A percentile compares a stretch with the other conserved stretches of the same genome.
These are phyloP conservation scores for Ligdia adustata DNA, from an alignment of 2,888 invertebrate genomes.

Conservation along the genomic window DNA sequence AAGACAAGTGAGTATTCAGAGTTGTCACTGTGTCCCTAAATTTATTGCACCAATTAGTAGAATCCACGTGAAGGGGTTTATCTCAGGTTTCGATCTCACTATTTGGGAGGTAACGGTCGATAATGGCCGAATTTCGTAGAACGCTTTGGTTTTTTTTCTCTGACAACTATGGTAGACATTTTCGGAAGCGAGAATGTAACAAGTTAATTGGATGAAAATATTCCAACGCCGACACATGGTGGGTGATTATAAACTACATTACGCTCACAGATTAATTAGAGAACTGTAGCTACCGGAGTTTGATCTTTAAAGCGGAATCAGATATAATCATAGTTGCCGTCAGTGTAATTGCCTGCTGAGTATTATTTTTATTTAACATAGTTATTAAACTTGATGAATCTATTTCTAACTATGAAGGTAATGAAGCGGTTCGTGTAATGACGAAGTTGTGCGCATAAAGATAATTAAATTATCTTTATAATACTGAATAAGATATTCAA, in stretches of 20 bases:
- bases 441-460: slow-evolving; percentile 13
- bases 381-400: slow-evolving; percentile 31
- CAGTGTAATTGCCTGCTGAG: slow-evolving; percentile 41
- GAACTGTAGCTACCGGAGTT: slow-evolving; percentile 55
- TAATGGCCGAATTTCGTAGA: slow-evolving; percentile 79
- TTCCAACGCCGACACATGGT: slow-evolving; percentile 64
- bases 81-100: slow-evolving; percentile 68
- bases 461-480: slow-evolving; percentile 23
- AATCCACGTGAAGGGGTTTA: slow-evolving; percentile 75
- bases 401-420: slow-evolving; percentile 28
- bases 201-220: slow-evolving; percentile 80
- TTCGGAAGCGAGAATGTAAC: slow-evolving; percentile 81
- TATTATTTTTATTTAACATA: slow-evolving; percentile 30
- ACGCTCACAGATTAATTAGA: slow-evolving; percentile 69
- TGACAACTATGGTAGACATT: slow-evolving; percentile 49
- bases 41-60: slow-evolving; percentile 83
- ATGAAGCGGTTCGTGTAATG: slow-evolving; percentile 24
- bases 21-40: slow-evolving; percentile 69
- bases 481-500: slow-evolving; percentile 6
- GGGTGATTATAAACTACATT: slow-evolving; percentile 59
- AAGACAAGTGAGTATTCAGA: slow-evolving; percentile 56
- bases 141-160: slow-evolving; percentile 55
- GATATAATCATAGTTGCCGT: slow-evolving; percentile 48
- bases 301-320: slow-evolving; percentile 53
- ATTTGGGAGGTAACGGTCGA: slow-evolving; percentile 81